phyloP scores from a whole-genome alignment of 1,140 invertebrate genomes.

The Conus betulinus region DNA sequence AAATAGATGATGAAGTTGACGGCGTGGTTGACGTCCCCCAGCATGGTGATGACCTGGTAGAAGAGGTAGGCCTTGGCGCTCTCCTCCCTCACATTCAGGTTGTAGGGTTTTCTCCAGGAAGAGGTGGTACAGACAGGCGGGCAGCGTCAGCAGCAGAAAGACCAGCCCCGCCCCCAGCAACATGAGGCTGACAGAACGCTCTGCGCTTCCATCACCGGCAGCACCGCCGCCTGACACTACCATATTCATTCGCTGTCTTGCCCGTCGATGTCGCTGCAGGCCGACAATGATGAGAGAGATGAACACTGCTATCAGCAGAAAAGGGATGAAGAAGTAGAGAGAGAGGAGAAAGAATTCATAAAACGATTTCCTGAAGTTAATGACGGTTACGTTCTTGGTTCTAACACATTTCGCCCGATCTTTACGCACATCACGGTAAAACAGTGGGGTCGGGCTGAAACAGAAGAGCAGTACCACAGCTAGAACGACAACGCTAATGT shows the following conservation, averaged over 20 bases:
- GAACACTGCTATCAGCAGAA: conserved; percentile 28
- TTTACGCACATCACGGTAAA: background rate
- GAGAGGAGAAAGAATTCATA: conserved; percentile 34
- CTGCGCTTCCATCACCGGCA: background rate
- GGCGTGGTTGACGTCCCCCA: conserved; percentile 38
- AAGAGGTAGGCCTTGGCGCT: conserved; percentile 25
- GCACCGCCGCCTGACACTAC: too few relatives aligned
- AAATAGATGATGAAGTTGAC: conserved; percentile 48
- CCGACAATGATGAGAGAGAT: conserved; percentile 37
- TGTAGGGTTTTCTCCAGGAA: background rate
- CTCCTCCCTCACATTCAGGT: background rate
- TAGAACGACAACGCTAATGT: conserved; percentile 36
- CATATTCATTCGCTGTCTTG: background rate
- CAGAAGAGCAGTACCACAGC: conserved; percentile 35
- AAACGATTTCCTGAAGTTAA: background rate
- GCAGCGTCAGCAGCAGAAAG: conserved; percentile 41
- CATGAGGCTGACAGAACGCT: conserved; percentile 41
- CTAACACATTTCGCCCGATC: background rate
- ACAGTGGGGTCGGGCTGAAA: conserved; percentile 26
- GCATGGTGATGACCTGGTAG: background rate
- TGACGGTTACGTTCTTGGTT: background rate
- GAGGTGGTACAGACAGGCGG: conserved; percentile 16
- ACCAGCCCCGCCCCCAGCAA: conserved; percentile 36
- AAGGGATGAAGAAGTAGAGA: conserved; percentile 37
- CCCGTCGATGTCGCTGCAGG: background rate